Evolutionary conservation across 1,140 invertebrate species (phyloP), one percentile per base, ranked within the genome.

Genomic region (Tribolium madens): DNA sequence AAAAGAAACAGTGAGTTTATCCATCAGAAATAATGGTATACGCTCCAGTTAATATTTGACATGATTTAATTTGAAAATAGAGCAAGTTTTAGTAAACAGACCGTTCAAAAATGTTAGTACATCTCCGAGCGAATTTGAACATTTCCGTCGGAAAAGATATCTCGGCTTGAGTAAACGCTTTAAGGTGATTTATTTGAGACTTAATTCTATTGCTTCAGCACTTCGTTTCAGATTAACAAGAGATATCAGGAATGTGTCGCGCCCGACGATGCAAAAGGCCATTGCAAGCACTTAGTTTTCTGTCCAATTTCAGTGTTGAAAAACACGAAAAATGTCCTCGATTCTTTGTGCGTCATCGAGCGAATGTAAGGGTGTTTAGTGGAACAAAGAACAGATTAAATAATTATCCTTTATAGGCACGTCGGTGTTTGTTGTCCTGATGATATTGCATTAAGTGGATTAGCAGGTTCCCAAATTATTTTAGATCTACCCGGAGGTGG

Each of bases 341-440:
- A 92, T 50, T 91, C 92, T 79, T 84, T 91, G 9, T 93, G 92
- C 81, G 87, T 92, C 10, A 92, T 93, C 71, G 87, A 91, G 71
- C 84, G 87, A 48, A 87, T 87, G 91, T 92, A 84, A 87, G 89
- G 31, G 21, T n/a, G 7, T 2, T 21, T 3, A 3, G 14, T 57
- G 0, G 10, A 6, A 21, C 52, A 57, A 57, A 9, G 36, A 57
- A 18, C 10, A 7, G 10, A 17, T 57, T 57, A 18, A 57, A 17
- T 26, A 26, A 26, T 33, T 64, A 12, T 13, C 14, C n/a, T 52
- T 80, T 82, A 26, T 72, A 90, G 90, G 50, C 88, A 88, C 74
- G 85, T 91, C 17, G 91, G 91, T 42, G 87, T 90, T 5, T 92
- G 91, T 78, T 92, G 91, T 81, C 90, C 91, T 6, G 89, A 91